phyloP scores from a whole-genome alignment of 2,113 vertebrate genomes.

The Perca flavescens region DNA sequence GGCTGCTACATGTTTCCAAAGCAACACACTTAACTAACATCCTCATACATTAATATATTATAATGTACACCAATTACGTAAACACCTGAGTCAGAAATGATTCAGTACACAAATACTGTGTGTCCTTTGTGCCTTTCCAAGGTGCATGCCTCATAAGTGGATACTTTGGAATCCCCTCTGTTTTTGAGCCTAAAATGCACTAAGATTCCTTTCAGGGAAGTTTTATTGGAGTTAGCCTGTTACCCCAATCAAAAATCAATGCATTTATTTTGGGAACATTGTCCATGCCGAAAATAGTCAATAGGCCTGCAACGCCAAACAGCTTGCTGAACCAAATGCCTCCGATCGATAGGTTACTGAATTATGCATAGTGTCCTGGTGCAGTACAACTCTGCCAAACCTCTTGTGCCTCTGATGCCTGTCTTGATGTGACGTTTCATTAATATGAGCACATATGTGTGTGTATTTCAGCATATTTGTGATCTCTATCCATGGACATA shows the following conservation, averaged over 20 bases:
- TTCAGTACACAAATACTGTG: not conserved
- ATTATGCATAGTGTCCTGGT: slow-evolving; percentile 71
- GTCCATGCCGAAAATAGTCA: slow-evolving; percentile 58
- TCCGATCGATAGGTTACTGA: slow-evolving; percentile 72
- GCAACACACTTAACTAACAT: too few species aligned
- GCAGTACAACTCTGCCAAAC: slow-evolving; percentile 58
- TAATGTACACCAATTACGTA: too few species aligned
- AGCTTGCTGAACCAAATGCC: slow-evolving; percentile 71
- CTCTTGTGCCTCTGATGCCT: slow-evolving; percentile 40
- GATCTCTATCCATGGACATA: not conserved
- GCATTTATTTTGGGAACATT: slow-evolving; percentile 69
- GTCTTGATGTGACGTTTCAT: slow-evolving; percentile 48
- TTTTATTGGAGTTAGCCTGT: slow-evolving; percentile 57
- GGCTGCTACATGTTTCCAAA: too few species aligned
- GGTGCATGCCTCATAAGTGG: not conserved
- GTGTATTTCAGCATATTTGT: slow-evolving; percentile 25
- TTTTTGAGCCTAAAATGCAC: slow-evolving; percentile 26
- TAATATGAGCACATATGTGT: slow-evolving; percentile 14
- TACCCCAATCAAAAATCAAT: slow-evolving; percentile 75
- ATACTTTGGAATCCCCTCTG: slow-evolving; percentile 20
- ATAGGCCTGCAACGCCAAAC: slow-evolving; percentile 50
- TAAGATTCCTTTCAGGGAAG: slow-evolving; percentile 56
- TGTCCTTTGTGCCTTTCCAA: slow-evolving; percentile 2
- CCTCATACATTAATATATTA: too few species aligned
- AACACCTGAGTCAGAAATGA: too few species aligned